These are phyloP conservation scores for Brachionus rubens DNA, from an alignment of 1,140 invertebrate genomes.

Conservation along the genomic window DNA sequence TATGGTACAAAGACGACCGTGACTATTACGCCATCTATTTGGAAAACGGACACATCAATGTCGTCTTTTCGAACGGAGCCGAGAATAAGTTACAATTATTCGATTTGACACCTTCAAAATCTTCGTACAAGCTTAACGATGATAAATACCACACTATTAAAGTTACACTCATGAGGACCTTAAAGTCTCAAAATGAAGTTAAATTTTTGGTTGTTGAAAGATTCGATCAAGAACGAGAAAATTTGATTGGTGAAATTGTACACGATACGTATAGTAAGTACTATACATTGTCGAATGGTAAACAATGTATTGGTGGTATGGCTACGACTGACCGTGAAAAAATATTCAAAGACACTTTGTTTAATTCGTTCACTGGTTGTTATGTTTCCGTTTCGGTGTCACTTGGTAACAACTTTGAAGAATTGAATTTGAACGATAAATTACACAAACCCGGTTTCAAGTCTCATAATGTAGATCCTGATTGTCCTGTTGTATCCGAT, in stretches of 20 bases:
- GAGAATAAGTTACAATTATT: conserved; percentile 28
- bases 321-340: conserved; percentile 30
- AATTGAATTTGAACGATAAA: conserved; percentile 25
- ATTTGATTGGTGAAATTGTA: conserved; percentile 5
- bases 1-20: conserved; percentile 37
- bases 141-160: conserved; percentile 42
- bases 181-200: background rate
- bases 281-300: conserved; percentile 19
- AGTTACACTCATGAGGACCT: background rate
- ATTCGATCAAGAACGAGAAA: conserved; percentile 30
- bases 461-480: conserved; percentile 17
- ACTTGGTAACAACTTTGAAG: background rate
- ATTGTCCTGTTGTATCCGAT: conserved; percentile 21
- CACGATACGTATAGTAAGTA: background rate
- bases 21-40: conserved; percentile 29
- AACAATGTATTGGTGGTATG: conserved; percentile 42
- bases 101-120: background rate
- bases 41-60: conserved; percentile 33
- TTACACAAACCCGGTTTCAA: conserved; percentile 28
- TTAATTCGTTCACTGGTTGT: conserved; percentile 27
- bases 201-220: conserved; percentile 5
- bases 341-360: conserved; percentile 38
- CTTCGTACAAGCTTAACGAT: conserved; percentile 14
- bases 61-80: conserved; percentile 20
- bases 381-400: background rate